Percentiles rank a stretch among this genome's conserved stretches.
Evolutionary conservation across 1,140 invertebrate genomes (phyloP).

Genomic region (Alviniconcha marisindica): DNA sequence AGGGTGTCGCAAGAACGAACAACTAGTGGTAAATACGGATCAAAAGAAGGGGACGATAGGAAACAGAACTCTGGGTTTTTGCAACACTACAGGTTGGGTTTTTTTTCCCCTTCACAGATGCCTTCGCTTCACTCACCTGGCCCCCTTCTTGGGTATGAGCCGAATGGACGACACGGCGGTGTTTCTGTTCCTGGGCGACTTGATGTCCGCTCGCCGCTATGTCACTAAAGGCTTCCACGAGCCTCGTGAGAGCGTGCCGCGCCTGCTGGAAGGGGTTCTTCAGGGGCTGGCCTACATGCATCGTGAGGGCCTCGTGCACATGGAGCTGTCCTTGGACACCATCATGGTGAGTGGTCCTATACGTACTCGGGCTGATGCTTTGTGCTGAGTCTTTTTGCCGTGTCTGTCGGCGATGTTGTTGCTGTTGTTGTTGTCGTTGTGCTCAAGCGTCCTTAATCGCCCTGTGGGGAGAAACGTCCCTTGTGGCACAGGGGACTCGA

Average conservation of each 20-base stretch:
- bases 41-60: too few species aligned
- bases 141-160: constrained; percentile 56
- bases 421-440: too few species aligned
- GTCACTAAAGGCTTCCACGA: constrained; percentile 37
- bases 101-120: constrained; percentile 42
- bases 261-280: constrained; percentile 41
- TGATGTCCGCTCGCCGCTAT: constrained; percentile 49
- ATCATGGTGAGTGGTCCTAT: constrained; percentile 59
- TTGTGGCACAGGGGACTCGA: too few species aligned
- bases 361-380: too few species aligned
- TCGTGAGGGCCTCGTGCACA: constrained; percentile 59
- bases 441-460: too few species aligned
- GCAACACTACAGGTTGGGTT: neutral
- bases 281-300: constrained; percentile 60
- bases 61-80: too few species aligned
- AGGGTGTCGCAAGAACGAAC: too few species aligned
- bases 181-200: constrained; percentile 55
- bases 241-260: constrained; percentile 42
- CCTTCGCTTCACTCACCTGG: constrained; percentile 41
- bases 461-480: too few species aligned
- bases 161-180: constrained; percentile 44
- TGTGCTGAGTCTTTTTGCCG: too few species aligned
- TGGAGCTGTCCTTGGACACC: constrained; percentile 64
- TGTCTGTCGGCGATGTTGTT: too few species aligned
- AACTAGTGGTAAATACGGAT: too few species aligned